phyloP scores from a whole-genome alignment of 2,113 vertebrate species.

The Pao palembangensis region DNA sequence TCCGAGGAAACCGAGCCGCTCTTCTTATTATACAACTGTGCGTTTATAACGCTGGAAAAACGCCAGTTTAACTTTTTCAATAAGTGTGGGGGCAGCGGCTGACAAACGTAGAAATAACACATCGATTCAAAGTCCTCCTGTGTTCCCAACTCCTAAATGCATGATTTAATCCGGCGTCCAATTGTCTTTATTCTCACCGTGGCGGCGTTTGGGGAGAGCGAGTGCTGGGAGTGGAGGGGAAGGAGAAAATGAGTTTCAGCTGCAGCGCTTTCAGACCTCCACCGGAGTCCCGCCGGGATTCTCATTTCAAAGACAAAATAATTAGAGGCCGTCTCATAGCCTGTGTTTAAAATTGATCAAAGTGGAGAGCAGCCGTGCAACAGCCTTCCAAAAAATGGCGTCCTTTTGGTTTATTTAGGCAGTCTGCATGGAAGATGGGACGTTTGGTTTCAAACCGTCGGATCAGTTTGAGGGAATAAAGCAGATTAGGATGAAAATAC shows the following conservation, averaged over 20 bases:
- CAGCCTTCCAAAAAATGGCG: neutral
- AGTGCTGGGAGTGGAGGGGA: conserved; percentile 15
- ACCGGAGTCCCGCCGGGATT: conserved; percentile 39
- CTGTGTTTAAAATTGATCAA: conserved; percentile 53
- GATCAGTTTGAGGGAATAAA: conserved; percentile 15
- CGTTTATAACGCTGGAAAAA: conserved; percentile 10
- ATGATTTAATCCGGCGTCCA: conserved; percentile 31
- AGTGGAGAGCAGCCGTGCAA: conserved; percentile 18
- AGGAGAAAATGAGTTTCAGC: conserved; percentile 53
- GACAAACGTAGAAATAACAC: conserved; percentile 5
- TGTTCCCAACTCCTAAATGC: conserved; percentile 18
- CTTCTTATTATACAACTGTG: neutral
- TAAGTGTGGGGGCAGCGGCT: conserved; percentile 1
- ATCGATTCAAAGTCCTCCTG: conserved; percentile 17
- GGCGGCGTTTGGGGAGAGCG: conserved; percentile 1
- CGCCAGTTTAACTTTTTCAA: conserved; percentile 19
- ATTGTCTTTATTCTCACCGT: conserved; percentile 37
- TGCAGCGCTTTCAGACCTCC: conserved; percentile 44
- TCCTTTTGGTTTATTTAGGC: conserved; percentile 19
- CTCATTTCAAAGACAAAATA: conserved; percentile 57
- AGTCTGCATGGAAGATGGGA: conserved; percentile 4
- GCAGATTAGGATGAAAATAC: conserved; percentile 19
- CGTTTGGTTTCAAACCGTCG: conserved; percentile 1
- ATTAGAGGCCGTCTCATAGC: conserved; percentile 63
- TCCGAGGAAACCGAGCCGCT: conserved; percentile 8